phyloP scores from a whole-genome alignment of 1,140 invertebrate species.

The Anadara kagoshimensis region DNA sequence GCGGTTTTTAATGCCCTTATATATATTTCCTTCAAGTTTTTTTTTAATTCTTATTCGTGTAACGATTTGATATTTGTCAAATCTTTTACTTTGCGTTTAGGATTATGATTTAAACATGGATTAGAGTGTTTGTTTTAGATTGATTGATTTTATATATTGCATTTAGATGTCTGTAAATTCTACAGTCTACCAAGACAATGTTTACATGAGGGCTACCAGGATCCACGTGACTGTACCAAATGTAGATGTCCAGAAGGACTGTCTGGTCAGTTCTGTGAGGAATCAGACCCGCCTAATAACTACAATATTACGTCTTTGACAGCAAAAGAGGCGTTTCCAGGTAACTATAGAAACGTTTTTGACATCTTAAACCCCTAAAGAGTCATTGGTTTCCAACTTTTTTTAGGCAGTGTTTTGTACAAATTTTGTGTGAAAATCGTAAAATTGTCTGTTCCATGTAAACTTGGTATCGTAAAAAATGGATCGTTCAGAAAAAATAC shows the following conservation, averaged over 20 bases:
- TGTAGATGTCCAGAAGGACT: constrained; percentile 69
- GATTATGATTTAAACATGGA: no score
- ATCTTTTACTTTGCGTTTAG: no score
- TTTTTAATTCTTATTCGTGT: no score
- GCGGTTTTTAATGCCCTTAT: no score
- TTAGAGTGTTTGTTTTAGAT: no score
- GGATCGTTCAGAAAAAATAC: no score
- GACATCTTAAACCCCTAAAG: no score
- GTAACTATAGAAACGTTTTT: background rate
- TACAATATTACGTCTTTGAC: background rate
- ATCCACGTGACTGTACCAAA: constrained; percentile 63
- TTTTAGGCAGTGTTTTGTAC: background rate
- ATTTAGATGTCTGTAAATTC: constrained; percentile 55
- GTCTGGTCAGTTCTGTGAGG: constrained; percentile 58
- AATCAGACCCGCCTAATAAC: constrained; percentile 33
- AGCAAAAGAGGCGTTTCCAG: background rate
- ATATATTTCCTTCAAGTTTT: no score
- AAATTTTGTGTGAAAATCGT: no score
- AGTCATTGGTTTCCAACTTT: background rate
- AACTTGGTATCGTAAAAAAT: no score
- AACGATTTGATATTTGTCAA: no score
- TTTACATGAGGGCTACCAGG: constrained; percentile 68
- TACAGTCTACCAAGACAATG: constrained; percentile 45
- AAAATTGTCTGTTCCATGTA: no score
- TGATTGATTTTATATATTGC: background rate